Evolutionary conservation across 2,797 vertebrate species (phyloP), one percentile per base, ranked within the genome.

Genomic region (Pantherophis vulpinus): DNA sequence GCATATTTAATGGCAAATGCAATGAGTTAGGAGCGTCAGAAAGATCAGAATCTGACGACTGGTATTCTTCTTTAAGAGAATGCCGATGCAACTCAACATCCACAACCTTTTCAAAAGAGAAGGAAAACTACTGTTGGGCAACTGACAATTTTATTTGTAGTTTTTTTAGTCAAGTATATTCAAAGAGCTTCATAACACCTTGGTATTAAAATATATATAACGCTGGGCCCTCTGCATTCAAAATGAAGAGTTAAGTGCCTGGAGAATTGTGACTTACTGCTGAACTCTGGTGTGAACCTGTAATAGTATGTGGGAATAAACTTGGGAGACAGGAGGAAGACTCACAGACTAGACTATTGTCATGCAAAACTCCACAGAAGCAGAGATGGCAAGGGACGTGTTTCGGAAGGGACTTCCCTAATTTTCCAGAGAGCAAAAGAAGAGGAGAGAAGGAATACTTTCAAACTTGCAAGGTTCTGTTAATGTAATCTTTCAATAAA

Each of bases 61-160:
- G 98, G 92, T 97, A 98, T 88, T 99, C 99, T 56, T 99, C 98
- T 0, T 98, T 98, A 12, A 99, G 98, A 86, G 99, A 99, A 97
- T 98, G 98, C 94, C 99, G 98, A 87, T 99, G 98, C 3, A 99
- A 98, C 95, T 99, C 99, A 96, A 99, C 99, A 92, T 99, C 99
- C 94, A 99, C 99, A 90, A 99, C 99, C 99, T 99, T 93, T 93
- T 70, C 97, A 66, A 93, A 95, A 60, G 0, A 91, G 83, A 25
- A 55, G 27, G 47, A 93, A 27, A 20, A 91, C 0, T 2, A 91
- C 4, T 29, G 92, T 7, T 90, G 23, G 2, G 55, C n/a, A 74
- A 87, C 11, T 29, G 29, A 47, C 42, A 47, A 47, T 25, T 83
- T 83, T 83, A 83, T 83, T 47, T 47, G 25, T 83, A 47, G 79